Evolutionary conservation across 2,888 invertebrate genomes (phyloP), one percentile per base, ranked within the genome.

Genomic region (Graphium colonna): DNA sequence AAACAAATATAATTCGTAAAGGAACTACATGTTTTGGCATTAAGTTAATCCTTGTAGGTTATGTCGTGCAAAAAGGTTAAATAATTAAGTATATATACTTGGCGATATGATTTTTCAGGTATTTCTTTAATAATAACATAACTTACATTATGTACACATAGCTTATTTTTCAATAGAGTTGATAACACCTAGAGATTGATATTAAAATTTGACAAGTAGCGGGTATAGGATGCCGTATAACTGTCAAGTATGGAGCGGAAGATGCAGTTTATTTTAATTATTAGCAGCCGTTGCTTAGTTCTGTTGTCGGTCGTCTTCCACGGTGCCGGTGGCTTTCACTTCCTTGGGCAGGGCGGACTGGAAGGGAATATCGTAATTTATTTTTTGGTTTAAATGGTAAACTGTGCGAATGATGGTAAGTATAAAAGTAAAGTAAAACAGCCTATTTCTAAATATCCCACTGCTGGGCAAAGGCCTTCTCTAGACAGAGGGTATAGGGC

Each of bases 281-380:
- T 49, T 60, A 51, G 3, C 52, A 45, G 52, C 54, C 21, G 9
- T 47, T 56, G 53, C 48, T 77, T 80, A 87, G 60, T 86, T 84
- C 61, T 82, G 84, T 70, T 82, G 87, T 71, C 87, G 76, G 67
- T 87, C 85, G 60, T 88, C 88, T 67, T 88, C 88, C 10, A 71
- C 71, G 59, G 81, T 76, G 60, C 78, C 77, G 64, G 70, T 79
- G 45, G 86, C 80, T 72, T 89, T 89, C 59, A 85, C 84, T 61
- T 88, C 89, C 63, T 87, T 87, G 50, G 88, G 85, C 54, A 85
- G 66, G 52, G 86, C 65, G 21, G 88, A 77, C 89, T 88, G 79
- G 28, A 81, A 81, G 57, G 64, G n/a, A n/a, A n/a, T n/a, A n/a
- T n/a, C n/a, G n/a, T n/a, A n/a, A n/a, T n/a, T n/a, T n/a, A n/a